phyloP scores from a whole-genome alignment of 2,797 vertebrate species.

The Chromobotia macracanthus region DNA sequence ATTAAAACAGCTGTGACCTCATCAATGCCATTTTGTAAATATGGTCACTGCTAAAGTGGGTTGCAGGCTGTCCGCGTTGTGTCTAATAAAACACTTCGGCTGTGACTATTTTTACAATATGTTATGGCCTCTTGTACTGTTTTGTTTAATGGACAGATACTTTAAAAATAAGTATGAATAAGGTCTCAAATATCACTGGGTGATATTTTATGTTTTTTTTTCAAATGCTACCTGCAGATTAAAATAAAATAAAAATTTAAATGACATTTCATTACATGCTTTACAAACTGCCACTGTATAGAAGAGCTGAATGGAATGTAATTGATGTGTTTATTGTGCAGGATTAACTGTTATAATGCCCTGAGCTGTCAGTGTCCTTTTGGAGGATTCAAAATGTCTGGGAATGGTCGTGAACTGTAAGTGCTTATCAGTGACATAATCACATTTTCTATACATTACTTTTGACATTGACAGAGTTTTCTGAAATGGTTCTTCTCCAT shows the following conservation, averaged over 20 bases:
- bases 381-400: slow-evolving; percentile 99
- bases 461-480: not conserved
- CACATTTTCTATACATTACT: not conserved
- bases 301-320: slow-evolving; percentile 41
- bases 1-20: no score
- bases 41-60: not conserved
- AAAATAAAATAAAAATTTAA: not conserved
- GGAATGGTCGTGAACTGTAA: slow-evolving; percentile 99
- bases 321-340: slow-evolving; percentile 66
- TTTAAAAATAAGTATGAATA: not conserved
- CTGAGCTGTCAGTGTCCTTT: slow-evolving; percentile 98
- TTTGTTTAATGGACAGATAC: not conserved
- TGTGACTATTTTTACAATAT: not conserved
- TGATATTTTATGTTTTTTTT: no score
- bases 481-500: slow-evolving; percentile 1
- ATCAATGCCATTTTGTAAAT: not conserved
- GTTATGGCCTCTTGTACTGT: no score
- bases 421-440: slow-evolving; percentile 66
- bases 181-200: not conserved
- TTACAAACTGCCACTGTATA: not conserved
- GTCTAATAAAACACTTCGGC: not conserved
- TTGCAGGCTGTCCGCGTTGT: not conserved
- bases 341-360: slow-evolving; percentile 99
- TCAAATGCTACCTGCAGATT: no score
- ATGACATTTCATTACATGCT: not conserved